Evolutionary conservation across 2,113 vertebrate species (phyloP), one percentile per base, ranked within the genome.

Genomic region (Prunella fulvescens): DNA sequence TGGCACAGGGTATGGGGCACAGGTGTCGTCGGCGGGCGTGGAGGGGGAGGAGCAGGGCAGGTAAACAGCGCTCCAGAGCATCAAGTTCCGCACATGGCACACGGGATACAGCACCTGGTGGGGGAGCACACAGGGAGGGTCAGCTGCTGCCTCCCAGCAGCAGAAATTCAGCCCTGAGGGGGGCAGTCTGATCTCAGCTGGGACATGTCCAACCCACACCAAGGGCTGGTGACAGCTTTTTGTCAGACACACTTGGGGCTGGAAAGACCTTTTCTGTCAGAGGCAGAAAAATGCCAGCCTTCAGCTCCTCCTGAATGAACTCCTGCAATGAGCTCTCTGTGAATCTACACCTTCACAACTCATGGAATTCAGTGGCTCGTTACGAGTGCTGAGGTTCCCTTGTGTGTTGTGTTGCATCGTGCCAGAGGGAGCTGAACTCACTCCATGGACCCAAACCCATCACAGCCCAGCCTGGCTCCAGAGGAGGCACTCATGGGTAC

Each of bases 11-110:
- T 99, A 99, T 0, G 99, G 99, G 26, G 99, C 99, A 53, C 99
- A 99, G 81, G 98, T 99, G 76, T 99, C 99, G 1, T 99, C 99
- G 1, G 98, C 97, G 0, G 99, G 99, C 1, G 99, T 99, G 14
- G 99, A 99, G 19, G 99, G 99, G 13, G 99, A 99, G 4, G 99
- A 99, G 94, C 99, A 99, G 9, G 99, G 99, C 90, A 99, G 98
- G 97, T 99, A 99, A 64, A 99, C 99, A 0, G 99, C 99, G 10
- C 98, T 99, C 99, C 99, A 99, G 50, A 99, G 98, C 99, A 99
- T 98, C 82, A 99, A 89, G 95, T 99, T 99, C 26, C 99, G 98
- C 71, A 99, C 99, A 6, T 99, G 99, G 98, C 99, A 99, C 94
- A 99, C 99, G 2, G 99, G 99, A 80, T 99, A 99, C 81, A 99